phyloP scores from a whole-genome alignment of 2,797 vertebrate genomes.

The Fistularia tabacaria region DNA sequence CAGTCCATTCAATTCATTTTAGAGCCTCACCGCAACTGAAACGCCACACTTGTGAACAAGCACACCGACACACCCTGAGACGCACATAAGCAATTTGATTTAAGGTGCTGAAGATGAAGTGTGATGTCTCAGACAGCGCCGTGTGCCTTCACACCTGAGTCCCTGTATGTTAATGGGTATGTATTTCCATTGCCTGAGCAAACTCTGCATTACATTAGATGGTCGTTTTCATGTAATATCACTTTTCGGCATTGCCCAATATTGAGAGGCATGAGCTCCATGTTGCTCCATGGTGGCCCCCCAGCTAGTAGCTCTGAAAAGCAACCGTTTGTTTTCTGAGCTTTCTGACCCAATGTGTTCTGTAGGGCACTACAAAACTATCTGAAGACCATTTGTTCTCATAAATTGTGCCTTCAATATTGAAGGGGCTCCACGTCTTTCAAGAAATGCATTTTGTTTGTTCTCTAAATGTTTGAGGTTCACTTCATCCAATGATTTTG shows the following conservation, averaged over 20 bases:
- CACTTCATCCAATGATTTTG: too few relatives aligned
- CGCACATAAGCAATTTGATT: slow-evolving; percentile 35
- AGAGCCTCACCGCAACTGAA: slow-evolving; percentile 23
- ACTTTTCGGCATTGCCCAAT: not conserved
- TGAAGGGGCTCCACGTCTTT: too few relatives aligned
- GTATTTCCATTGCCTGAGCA: slow-evolving; percentile 7
- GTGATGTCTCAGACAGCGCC: slow-evolving; percentile 42
- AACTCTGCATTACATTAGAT: slow-evolving; percentile 6
- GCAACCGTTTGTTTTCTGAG: too few relatives aligned
- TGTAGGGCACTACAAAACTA: too few relatives aligned
- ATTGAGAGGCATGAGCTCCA: too few relatives aligned
- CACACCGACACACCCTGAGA: slow-evolving; percentile 43
- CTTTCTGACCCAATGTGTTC: too few relatives aligned
- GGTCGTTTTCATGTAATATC: not conserved
- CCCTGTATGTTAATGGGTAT: slow-evolving; percentile 25
- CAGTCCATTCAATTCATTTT: slow-evolving; percentile 41
- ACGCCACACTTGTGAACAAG: slow-evolving; percentile 54
- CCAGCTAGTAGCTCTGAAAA: too few relatives aligned
- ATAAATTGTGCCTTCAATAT: too few relatives aligned
- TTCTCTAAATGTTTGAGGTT: too few relatives aligned
- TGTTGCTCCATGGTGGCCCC: too few relatives aligned
- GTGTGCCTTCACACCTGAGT: slow-evolving; percentile 41
- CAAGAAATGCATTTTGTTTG: too few relatives aligned
- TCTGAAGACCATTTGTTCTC: too few relatives aligned
- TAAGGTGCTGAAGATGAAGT: slow-evolving; percentile 43